Percentiles rank a stretch among this genome's conserved stretches.
phyloP scores from a whole-genome alignment of 2,797 vertebrate species.

The Thamnophis elegans region DNA sequence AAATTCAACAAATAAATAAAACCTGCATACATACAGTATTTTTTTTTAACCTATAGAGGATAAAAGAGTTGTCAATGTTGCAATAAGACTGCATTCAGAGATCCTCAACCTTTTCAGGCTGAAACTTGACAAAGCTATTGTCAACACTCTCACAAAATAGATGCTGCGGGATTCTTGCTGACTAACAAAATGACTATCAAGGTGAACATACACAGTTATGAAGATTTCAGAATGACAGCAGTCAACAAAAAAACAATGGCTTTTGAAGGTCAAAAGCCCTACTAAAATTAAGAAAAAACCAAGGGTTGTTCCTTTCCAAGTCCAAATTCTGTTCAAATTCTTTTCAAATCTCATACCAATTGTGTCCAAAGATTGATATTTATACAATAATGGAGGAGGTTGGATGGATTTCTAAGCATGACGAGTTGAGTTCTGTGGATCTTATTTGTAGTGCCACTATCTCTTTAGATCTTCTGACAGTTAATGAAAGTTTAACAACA shows the following conservation, averaged over 20 bases:
- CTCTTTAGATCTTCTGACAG: constrained; percentile 68
- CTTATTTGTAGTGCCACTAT: constrained; percentile 19
- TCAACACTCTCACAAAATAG: background rate
- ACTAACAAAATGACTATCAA: background rate
- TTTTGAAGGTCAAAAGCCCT: background rate
- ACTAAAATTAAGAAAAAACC: background rate
- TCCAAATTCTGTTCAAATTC: background rate
- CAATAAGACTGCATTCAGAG: background rate
- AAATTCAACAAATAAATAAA: background rate
- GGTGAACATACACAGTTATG: background rate
- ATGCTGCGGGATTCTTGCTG: background rate
- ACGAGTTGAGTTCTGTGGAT: background rate
- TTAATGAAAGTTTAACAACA: constrained; percentile 70
- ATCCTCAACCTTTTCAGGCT: background rate
- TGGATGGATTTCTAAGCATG: background rate
- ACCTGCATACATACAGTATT: background rate
- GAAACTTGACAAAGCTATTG: background rate
- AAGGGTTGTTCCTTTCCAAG: background rate
- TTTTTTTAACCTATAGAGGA: background rate
- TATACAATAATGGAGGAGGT: background rate
- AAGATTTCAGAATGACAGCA: background rate
- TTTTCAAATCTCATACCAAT: background rate
- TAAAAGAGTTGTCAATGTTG: background rate
- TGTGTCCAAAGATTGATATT: background rate
- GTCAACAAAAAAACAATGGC: background rate